Evolutionary conservation across 2,888 invertebrate species (phyloP).

Genomic region (Ramazzottius varieornatus): DNA sequence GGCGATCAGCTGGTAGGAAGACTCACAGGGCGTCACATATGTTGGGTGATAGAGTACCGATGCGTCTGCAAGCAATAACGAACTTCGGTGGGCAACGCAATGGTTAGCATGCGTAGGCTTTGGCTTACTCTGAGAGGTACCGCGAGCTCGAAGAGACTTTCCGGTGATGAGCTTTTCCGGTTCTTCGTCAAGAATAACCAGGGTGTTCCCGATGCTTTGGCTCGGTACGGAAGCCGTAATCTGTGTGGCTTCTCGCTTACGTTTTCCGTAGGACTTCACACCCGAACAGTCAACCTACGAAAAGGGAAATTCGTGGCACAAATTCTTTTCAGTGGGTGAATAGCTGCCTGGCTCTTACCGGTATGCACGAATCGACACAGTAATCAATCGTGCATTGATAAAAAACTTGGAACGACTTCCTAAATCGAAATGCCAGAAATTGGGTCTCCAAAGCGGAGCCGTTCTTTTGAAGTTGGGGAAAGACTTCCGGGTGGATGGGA

Average conservation of each 20-base stretch:
- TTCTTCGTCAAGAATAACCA: background rate
- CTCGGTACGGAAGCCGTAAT: background rate
- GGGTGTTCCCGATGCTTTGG: background rate
- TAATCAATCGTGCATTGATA: slow-evolving; percentile 1
- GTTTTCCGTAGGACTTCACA: background rate
- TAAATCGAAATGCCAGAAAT: background rate
- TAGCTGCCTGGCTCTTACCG: too few species aligned
- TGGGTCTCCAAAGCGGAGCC: background rate
- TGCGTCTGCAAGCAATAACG: background rate
- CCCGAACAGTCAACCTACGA: background rate
- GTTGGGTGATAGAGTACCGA: background rate
- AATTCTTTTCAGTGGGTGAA: too few species aligned
- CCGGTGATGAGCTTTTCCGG: background rate
- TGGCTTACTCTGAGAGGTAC: too few species aligned
- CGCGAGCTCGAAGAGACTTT: too few species aligned
- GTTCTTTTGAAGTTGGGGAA: background rate
- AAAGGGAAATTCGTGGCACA: too few species aligned
- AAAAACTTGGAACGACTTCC: background rate
- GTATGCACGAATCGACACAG: background rate
- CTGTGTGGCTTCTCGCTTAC: background rate
- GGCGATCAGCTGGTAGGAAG: background rate
- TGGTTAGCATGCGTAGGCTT: too few species aligned
- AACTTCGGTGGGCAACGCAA: background rate
- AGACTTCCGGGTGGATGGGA: background rate
- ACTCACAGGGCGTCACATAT: background rate